Percentiles rank a stretch among this genome's conserved stretches.
Evolutionary conservation across 1,140 invertebrate genomes (phyloP).

Genomic region (Phenacoccus solenopsis): DNA sequence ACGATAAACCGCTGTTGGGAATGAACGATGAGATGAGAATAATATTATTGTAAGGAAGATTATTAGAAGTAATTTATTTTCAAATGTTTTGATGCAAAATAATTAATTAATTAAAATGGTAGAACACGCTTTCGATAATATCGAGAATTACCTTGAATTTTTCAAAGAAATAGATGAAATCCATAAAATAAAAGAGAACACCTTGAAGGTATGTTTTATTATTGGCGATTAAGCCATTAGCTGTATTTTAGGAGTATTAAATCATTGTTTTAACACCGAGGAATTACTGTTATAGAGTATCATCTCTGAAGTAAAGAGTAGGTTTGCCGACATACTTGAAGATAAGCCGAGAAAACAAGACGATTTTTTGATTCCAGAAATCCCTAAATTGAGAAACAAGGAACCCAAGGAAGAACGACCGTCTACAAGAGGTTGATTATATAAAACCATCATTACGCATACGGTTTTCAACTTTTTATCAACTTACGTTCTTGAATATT

Average conservation of each 20-base stretch:
- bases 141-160: neutral
- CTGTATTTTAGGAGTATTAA: too few relatives aligned
- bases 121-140: neutral
- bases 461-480: neutral
- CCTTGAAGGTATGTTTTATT: neutral
- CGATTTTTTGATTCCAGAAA: neutral
- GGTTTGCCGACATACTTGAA: neutral
- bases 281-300: neutral
- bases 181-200: neutral
- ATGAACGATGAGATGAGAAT: too few relatives aligned
- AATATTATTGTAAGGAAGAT: too few relatives aligned
- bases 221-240: neutral
- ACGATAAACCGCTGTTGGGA: too few relatives aligned
- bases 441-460: neutral
- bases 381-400: neutral
- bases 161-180: neutral
- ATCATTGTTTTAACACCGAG: neutral
- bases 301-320: neutral
- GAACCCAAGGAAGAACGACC: neutral
- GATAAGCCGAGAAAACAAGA: neutral
- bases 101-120: neutral
- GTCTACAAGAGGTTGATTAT: neutral
- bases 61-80: too few relatives aligned
- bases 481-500: too few relatives aligned
- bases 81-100: too few relatives aligned